Evolutionary conservation across 2,113 vertebrate species (phyloP), one percentile per base, ranked within the genome.

Genomic region (Chlorodrepanis virens): DNA sequence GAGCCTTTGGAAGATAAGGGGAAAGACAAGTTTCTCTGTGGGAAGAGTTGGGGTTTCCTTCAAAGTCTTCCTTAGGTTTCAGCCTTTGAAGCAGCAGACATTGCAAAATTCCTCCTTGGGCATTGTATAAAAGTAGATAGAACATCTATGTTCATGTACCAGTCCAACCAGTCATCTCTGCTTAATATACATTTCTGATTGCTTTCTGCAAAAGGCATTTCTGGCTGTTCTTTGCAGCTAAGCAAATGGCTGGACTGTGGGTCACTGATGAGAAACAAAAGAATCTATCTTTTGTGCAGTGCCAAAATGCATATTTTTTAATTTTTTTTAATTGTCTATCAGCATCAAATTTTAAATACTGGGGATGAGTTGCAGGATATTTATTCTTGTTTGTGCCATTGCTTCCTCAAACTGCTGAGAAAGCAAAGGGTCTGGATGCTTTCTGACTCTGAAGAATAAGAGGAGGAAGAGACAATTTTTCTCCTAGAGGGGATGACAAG

Each of bases 361-460:
- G 52, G 70, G n/a, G 21, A 24, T 50, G n/a, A 7, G 8, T 76
- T 77, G 71, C n/a, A 80, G 75, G 12, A 12, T 88, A 63, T 83
- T 80, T 85, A 24, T 59, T 83, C 60, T 81, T 50, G 8, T 65
- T 59, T 54, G 3, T 70, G 39, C 29, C 16, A 31, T 52, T 72
- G 60, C 68, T 94, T 81, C 33, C 31, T 86, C 88, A 88, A 90
- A 90, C 60, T 86, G 90, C 88, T 89, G 82, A 96, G 94, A 77
- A 92, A 86, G 79, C 60, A 18, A 72, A 47, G 31, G 83, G 68
- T 53, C 60, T 45, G n/a, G 44, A 54, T 89, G 64, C 33, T 89
- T 89, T 94, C 69, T 88, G 70, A 54, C 83, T 74, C 68, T 75
- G 47, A 90, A 53, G 40, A 77, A 49, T 15, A 92, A 72, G 67